These are phyloP conservation scores for Agriopis marginaria DNA, from an alignment of 2,888 invertebrate genomes.

Conservation along the genomic window DNA sequence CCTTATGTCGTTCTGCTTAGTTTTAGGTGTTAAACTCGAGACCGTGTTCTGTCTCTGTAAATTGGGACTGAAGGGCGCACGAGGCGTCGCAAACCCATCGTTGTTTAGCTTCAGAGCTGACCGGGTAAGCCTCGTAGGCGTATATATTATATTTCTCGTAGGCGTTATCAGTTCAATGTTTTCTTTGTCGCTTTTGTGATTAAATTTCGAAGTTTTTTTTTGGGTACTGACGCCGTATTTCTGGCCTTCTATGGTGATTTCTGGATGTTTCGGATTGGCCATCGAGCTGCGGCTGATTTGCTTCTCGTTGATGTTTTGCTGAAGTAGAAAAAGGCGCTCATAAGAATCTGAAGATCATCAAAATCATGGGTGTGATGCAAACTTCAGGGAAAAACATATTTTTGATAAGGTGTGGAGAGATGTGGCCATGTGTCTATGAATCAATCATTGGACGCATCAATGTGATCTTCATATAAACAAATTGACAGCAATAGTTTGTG, in stretches of 20 bases:
- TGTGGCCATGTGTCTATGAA: too few relatives aligned
- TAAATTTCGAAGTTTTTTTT: constrained; percentile 66
- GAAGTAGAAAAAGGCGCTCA: constrained; percentile 51
- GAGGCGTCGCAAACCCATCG: constrained; percentile 76
- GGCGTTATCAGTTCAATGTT: constrained; percentile 69
- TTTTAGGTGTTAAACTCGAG: constrained; percentile 59
- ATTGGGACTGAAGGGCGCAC: constrained; percentile 74
- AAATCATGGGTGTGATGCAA: not conserved
- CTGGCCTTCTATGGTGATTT: constrained; percentile 48
- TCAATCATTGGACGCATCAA: too few relatives aligned
- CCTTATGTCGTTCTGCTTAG: constrained; percentile 62
- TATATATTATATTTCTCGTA: constrained; percentile 60
- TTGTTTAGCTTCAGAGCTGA: constrained; percentile 73
- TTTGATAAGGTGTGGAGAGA: too few relatives aligned
- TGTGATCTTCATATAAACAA: too few relatives aligned
- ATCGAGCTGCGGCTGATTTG: constrained; percentile 85
- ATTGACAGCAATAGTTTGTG: too few relatives aligned
- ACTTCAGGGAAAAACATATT: too few relatives aligned
- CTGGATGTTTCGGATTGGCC: constrained; percentile 51
- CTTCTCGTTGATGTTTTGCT: constrained; percentile 82
- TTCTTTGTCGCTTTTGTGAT: constrained; percentile 43
- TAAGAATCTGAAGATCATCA: not conserved
- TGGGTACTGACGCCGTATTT: constrained; percentile 54
- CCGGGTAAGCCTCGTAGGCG: constrained; percentile 73
- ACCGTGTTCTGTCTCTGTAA: constrained; percentile 69